Base-by-base conservation (phyloP, 2,888 invertebrate genomes). In the Drosophila mercatorum region DNA sequence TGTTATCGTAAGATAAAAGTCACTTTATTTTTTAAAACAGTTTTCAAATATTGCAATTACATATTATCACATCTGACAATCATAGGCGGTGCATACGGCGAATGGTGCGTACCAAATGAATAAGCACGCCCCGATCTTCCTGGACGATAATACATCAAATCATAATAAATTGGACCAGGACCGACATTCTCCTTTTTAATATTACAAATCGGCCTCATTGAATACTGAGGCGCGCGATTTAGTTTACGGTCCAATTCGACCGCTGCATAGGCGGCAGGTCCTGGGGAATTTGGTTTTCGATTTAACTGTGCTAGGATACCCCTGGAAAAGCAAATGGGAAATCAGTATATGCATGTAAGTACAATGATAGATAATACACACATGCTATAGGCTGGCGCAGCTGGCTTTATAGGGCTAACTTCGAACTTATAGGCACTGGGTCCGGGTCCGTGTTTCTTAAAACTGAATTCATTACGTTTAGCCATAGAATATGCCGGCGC, bases 401-500 rank as follows among this genome's bases (percentile, higher is more conserved):
- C 66, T 5, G 81, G 90, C 40, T 84, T 92, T 3, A 89, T 78
- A 0, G 81, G 55, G 26, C 74, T 68, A 1, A 91, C 62, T 44
- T 88, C 81, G 64, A 89, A 80, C 22, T 75, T 82, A 68, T 93
- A 92, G 0, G 81, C 81, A 78, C 91, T 92, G 8, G 92, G 92
- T 11, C 90, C 92, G 2, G 92, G 92, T 40, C 75, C 80, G 3
- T 47, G 61, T 11, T 81, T 83, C 65, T 89, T 91, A 36, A 59
- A 79, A 17, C 47, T 55, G n/a, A 65, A 73, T 5, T 73, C 72
- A 28, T 86, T 79, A 44, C 93, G 93, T 10, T 90, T 87, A 28
- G 93, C 93, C 88, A 95, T 93, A 2, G 94, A 93, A 81, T 94
- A 95, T 11, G 94, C 93, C 0, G 95, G 92, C 3, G 92, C 85